Evolutionary conservation across 2,797 vertebrate genomes (phyloP).

Genomic region (Sitta carolinensis): DNA sequence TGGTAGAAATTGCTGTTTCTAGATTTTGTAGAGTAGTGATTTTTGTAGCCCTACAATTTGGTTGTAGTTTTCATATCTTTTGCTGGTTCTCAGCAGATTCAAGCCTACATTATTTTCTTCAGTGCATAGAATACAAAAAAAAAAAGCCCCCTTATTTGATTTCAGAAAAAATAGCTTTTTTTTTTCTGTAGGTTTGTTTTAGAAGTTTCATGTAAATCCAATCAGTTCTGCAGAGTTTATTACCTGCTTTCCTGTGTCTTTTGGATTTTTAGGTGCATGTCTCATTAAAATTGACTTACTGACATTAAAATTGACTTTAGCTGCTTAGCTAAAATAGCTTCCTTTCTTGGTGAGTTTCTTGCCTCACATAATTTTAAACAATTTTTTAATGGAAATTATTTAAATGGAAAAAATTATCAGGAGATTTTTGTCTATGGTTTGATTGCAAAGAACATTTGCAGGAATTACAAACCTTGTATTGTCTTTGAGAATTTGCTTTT

Average conservation of each 20-base stretch:
- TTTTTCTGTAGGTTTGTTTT: background rate
- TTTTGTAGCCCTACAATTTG: background rate
- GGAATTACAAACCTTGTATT: background rate
- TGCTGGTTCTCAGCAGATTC: background rate
- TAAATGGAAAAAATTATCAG: background rate
- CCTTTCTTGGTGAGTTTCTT: background rate
- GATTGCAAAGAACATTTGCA: background rate
- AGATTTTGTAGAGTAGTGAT: background rate
- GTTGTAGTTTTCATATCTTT: background rate
- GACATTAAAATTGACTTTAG: background rate
- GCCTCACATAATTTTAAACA: background rate
- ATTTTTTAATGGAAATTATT: background rate
- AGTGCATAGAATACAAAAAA: background rate
- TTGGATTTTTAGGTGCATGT: background rate
- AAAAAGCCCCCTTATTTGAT: accelerated
- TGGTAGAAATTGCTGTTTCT: background rate
- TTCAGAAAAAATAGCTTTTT: background rate
- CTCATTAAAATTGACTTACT: background rate
- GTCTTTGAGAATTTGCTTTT: background rate
- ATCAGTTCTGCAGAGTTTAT: background rate
- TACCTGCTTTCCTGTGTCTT: background rate
- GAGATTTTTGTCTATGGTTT: background rate
- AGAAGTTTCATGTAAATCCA: background rate
- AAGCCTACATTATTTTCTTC: background rate
- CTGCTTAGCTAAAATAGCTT: background rate